phyloP scores from a whole-genome alignment of 1,140 invertebrate species.

The Pemphigus obesinymphae region DNA sequence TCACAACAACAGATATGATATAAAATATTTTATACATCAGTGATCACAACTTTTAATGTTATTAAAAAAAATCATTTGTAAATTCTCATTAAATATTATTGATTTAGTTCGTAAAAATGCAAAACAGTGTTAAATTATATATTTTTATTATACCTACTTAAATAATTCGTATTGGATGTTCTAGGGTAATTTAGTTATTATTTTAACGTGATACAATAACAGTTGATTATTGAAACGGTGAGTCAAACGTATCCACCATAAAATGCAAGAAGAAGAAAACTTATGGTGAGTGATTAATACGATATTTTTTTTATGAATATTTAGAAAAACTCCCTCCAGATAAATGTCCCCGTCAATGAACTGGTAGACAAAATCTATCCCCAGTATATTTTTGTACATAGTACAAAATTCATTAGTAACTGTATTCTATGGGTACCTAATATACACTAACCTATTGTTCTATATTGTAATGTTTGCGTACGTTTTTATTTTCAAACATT shows the following conservation, averaged over 20 bases:
- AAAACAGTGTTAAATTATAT: background rate
- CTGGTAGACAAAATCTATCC: no score
- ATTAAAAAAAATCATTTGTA: background rate
- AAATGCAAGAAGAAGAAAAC: slow-evolving; percentile 38
- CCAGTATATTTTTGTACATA: no score
- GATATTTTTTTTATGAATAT: no score
- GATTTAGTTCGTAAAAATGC: background rate
- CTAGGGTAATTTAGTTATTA: background rate
- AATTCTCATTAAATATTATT: background rate
- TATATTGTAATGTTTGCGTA: no score
- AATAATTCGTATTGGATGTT: background rate
- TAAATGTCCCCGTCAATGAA: no score
- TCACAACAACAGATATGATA: background rate
- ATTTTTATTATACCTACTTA: background rate
- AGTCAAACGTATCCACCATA: background rate
- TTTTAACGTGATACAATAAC: background rate
- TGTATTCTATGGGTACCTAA: no score
- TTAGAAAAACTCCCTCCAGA: no score
- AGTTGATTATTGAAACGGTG: background rate
- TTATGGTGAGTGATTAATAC: slow-evolving; percentile 6
- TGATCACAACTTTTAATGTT: no score
- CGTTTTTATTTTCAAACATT: no score
- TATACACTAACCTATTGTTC: no score
- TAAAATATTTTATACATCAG: no score
- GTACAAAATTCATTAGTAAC: no score